Evolutionary conservation across 30 jellyfish, hydroid and myxozoan species (phyloP).

Genomic region (Cassiopea andromeda): DNA sequence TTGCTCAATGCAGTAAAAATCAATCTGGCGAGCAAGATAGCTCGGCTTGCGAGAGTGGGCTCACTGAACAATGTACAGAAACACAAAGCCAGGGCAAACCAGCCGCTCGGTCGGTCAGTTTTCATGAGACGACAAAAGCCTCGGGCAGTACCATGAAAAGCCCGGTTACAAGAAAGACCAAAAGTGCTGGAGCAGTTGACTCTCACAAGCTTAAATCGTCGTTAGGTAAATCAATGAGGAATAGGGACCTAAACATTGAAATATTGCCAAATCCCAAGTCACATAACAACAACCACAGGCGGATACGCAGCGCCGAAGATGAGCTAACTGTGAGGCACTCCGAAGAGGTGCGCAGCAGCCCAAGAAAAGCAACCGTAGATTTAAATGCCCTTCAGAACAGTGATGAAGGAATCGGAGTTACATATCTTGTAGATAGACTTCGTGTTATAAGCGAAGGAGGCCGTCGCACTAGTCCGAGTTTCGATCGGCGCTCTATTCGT

Average conservation of each 20-base stretch:
- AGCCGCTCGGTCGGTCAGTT: slow-evolving; percentile 42
- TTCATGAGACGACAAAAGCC: slow-evolving; percentile 30
- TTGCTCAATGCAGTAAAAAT: neutral
- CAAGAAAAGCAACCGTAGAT: slow-evolving; percentile 6
- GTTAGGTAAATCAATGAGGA: slow-evolving; percentile 9
- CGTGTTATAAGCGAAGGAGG: slow-evolving; percentile 51
- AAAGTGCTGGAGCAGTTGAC: slow-evolving; percentile 56
- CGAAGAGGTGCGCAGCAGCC: neutral
- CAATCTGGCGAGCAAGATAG: neutral
- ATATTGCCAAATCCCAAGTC: slow-evolving; percentile 48
- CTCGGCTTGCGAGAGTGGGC: neutral
- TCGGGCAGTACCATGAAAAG: slow-evolving; percentile 4
- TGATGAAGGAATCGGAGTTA: slow-evolving; percentile 10
- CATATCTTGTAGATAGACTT: slow-evolving; percentile 50
- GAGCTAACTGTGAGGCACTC: neutral
- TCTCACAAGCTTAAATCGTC: slow-evolving; percentile 18
- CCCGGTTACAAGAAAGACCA: slow-evolving; percentile 39
- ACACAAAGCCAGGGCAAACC: neutral
- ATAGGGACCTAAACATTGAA: slow-evolving; percentile 29
- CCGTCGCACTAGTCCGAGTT: slow-evolving; percentile 55
- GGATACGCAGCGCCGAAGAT: slow-evolving; percentile 16
- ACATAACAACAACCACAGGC: slow-evolving; percentile 4
- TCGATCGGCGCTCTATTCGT: slow-evolving; percentile 58
- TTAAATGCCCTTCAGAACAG: neutral
- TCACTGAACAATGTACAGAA: neutral